These are phyloP conservation scores for Cheilosia soror DNA, from an alignment of 2,888 invertebrate species.

Conservation along the genomic window DNA sequence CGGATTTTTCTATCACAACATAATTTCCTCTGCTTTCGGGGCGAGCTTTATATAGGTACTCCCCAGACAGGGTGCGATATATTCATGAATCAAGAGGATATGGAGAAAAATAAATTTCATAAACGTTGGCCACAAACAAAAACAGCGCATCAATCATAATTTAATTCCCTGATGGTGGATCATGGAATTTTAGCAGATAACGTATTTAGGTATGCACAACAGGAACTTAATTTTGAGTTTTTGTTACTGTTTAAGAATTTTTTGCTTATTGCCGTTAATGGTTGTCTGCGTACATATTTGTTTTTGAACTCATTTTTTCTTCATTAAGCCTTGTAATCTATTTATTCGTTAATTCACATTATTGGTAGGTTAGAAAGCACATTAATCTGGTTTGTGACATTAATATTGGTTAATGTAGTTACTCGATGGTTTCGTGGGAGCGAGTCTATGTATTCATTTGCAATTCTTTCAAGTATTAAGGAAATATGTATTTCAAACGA, in stretches of 20 bases:
- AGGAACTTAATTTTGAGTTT: slow-evolving; percentile 2
- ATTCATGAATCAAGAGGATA: slow-evolving; percentile 21
- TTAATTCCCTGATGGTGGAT: slow-evolving; percentile 33
- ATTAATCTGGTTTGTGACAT: too few relatives aligned
- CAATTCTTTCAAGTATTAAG: too few relatives aligned
- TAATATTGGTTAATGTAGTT: too few relatives aligned
- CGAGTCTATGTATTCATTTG: too few relatives aligned
- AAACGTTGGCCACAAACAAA: slow-evolving; percentile 37
- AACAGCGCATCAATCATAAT: slow-evolving; percentile 55
- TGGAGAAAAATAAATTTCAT: slow-evolving; percentile 41
- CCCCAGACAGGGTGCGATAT: slow-evolving; percentile 4
- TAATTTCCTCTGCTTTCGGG: slow-evolving; percentile 14
- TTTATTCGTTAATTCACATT: slow-evolving; percentile 4
- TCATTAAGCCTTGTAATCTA: slow-evolving; percentile 17
- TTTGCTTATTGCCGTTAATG: slow-evolving; percentile 2
- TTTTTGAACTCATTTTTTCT: slow-evolving; percentile 34
- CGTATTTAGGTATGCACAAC: neutral
- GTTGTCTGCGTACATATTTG: neutral
- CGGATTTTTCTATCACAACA: slow-evolving; percentile 53
- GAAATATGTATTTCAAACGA: too few relatives aligned
- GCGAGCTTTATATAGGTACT: neutral
- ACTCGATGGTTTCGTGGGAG: too few relatives aligned
- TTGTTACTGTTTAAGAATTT: slow-evolving; percentile 6
- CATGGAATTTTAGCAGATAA: slow-evolving; percentile 15
- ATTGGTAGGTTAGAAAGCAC: neutral